These are phyloP conservation scores for Cheilosia grossa DNA, from an alignment of 2,888 invertebrate genomes.

Conservation along the genomic window DNA sequence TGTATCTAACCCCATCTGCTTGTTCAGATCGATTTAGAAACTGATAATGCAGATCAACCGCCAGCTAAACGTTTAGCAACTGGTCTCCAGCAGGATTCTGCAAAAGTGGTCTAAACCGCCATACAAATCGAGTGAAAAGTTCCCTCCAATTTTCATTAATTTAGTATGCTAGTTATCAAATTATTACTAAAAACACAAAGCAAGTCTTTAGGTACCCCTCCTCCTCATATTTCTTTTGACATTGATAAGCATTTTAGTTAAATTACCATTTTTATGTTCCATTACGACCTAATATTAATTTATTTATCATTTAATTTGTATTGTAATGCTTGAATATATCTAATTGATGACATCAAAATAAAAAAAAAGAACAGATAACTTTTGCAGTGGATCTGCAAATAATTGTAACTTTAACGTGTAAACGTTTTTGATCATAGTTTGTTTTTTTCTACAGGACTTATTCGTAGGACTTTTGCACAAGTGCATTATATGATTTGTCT, in stretches of 20 bases:
- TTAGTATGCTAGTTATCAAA: slow-evolving; percentile 36
- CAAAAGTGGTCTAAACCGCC: slow-evolving; percentile 49
- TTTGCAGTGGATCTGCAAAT: slow-evolving; percentile 67
- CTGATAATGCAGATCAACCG: slow-evolving; percentile 76
- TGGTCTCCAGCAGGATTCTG: slow-evolving; percentile 41
- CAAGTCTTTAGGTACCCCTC: slow-evolving; percentile 2
- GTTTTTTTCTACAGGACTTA: background rate
- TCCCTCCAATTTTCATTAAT: slow-evolving; percentile 65
- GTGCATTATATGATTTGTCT: too few species aligned
- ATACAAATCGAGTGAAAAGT: slow-evolving; percentile 20
- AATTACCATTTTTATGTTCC: slow-evolving; percentile 23
- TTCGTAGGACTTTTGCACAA: background rate
- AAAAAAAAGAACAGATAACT: slow-evolving; percentile 21
- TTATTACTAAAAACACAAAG: slow-evolving; percentile 29
- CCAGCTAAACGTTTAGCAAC: slow-evolving; percentile 76
- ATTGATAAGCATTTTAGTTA: slow-evolving; percentile 35
- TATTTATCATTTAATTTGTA: slow-evolving; percentile 60
- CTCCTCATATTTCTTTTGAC: slow-evolving; percentile 10
- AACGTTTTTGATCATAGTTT: too few species aligned
- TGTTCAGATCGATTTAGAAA: slow-evolving; percentile 78
- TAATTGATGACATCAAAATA: slow-evolving; percentile 6
- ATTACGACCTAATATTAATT: slow-evolving; percentile 45
- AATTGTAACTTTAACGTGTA: background rate
- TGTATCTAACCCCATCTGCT: background rate
- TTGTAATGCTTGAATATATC: slow-evolving; percentile 27